phyloP scores from a whole-genome alignment of 1,140 invertebrate genomes.

The Maconellicoccus hirsutus region DNA sequence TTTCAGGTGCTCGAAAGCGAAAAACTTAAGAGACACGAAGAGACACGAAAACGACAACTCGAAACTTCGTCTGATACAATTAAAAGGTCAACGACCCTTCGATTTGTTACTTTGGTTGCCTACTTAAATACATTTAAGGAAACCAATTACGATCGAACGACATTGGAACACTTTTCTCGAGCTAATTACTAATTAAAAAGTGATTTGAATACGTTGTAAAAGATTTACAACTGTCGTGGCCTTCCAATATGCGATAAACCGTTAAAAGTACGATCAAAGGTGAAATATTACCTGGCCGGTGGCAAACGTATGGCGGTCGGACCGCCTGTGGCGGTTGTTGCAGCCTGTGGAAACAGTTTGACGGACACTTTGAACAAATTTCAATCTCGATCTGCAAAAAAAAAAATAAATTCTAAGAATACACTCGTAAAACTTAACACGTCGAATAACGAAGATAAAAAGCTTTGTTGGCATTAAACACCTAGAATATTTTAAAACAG shows the following conservation, averaged over 20 bases:
- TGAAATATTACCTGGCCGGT: conserved; percentile 14
- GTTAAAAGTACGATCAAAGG: neutral
- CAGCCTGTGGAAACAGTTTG: conserved; percentile 21
- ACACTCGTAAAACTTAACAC: neutral
- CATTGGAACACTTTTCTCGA: no score
- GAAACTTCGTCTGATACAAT: no score
- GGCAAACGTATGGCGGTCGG: conserved; percentile 15
- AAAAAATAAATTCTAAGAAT: neutral
- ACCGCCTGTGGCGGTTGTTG: conserved; percentile 14
- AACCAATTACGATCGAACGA: no score
- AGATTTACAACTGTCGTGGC: neutral
- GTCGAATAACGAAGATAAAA: neutral
- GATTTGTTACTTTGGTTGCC: no score
- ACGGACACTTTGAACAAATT: conserved; percentile 16
- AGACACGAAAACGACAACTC: no score
- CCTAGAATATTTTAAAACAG: neutral
- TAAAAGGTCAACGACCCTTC: no score
- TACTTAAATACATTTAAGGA: no score
- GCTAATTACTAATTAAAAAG: neutral
- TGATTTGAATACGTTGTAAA: neutral
- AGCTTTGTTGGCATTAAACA: neutral
- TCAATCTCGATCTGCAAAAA: neutral
- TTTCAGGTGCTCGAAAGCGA: no score
- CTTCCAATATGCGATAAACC: neutral
- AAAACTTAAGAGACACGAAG: no score